Base-by-base conservation (phyloP, 2,113 vertebrate species). In the Equus przewalskii region DNA sequence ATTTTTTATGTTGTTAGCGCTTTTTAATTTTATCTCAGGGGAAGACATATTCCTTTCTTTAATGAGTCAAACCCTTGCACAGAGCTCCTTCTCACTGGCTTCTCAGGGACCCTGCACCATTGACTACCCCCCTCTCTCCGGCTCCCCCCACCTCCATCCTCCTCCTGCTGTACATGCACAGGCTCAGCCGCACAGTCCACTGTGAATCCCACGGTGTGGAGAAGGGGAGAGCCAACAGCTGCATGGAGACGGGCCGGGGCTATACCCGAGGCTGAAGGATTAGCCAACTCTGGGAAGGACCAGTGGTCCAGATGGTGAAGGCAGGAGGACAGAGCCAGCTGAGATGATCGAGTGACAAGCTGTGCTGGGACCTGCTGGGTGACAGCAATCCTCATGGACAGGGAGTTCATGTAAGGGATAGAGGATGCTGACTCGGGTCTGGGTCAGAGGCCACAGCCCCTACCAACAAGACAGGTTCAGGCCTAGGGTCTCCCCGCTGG, bases 11-110 rank as follows among this genome's bases (percentile, higher is more conserved):
- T 67, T 41, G 26, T 89, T 92, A 58, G 21, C 12, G 88, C 24
- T 64, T 91, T 83, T 94, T 83, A 26, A 67, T 81, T 91, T 81
- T 92, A 58, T 87, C 36, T 78, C 22, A 65, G 46, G 82, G 78
- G 56, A 91, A 56, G 49, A 76, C 6, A 5, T 41, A 18, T 89
- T 83, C 67, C n/a, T 89, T 84, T 79, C 54, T 91, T 28, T 60
- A 87, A 73, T 46, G 82, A 87, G 33, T 88, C 69, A 94, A 81
- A 69, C 62, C 49, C 64, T 3, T 54, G 84, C 19, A 60, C 62
- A 65, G 69, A 94, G 46, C 30, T 94, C 62, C n/a, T 84, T 88
- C 46, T 76, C 83, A 33, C 73, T 76, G 75, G 67, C 46, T 90
- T 90, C 60, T 78, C 21, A 0, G 67, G 58, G 33, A 56, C 88